Base-by-base conservation (phyloP, 2,797 vertebrate genomes). In the Scleropages formosus region DNA sequence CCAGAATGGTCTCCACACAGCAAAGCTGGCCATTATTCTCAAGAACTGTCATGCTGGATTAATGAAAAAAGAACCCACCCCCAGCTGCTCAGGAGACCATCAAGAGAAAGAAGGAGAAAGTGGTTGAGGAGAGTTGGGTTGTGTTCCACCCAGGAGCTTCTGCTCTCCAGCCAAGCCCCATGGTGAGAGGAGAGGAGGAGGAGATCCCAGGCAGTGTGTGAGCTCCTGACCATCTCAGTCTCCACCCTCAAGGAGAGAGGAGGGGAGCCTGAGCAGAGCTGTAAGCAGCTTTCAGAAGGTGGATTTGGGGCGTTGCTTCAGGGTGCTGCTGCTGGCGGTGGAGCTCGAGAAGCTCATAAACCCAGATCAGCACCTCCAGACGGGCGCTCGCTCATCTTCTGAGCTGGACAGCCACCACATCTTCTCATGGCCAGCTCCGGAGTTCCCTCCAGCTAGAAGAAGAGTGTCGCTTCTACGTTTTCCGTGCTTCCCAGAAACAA, bases 211-310 rank as follows among this genome's bases (percentile, higher is more conserved):
- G 31, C 31, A 39, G 31, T 39, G 31, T 31, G 31, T 2, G 31
- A 39, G 31, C 31, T 39, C 39, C 31, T 39, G 31, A 31, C 31
- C 31, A 47, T 67, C 66, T 85, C 80, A 49, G 76, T 73, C 31
- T 75, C 78, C 79, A 53, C 51, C 67, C 77, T 56, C 79, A 83
- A 87, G 86, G 88, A 84, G 85, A 79, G 44, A 74, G 77, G 22
- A 79, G 44, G 74, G 77, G 22, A 79, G 26, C 71, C 78, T 84
- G 75, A 82, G 81, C 63, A 78, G 79, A 81, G 77, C 59, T 75
- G 65, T 92, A 90, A 90, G 86, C 88, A 77, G 86, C 86, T 90
- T 89, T 88, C 83, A 80, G 79, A 66, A 66, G 72, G 75, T 88
- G 76, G 69, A 89, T 86, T 85, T 83, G 83, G 78, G 77, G 74